Evolutionary conservation across 1,140 invertebrate genomes (phyloP).

Genomic region (Aleiodes sp.): DNA sequence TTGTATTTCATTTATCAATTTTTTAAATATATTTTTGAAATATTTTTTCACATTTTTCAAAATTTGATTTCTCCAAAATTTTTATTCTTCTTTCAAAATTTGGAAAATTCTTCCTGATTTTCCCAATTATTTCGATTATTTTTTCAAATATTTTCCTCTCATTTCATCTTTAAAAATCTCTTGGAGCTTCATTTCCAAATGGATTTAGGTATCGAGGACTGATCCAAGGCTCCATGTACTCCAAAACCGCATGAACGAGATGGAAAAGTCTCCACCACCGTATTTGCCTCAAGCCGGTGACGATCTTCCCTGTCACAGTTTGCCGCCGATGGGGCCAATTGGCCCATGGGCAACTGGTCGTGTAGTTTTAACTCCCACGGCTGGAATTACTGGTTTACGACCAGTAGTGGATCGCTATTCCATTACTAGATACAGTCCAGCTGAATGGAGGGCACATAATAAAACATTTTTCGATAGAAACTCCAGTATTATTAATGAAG

Average conservation of each 20-base stretch:
- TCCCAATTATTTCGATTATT: conserved; percentile 39
- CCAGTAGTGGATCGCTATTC: conserved; percentile 79
- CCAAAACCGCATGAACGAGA: neutral
- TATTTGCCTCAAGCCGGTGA: conserved; percentile 70
- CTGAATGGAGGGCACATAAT: conserved; percentile 76
- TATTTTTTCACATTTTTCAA: too few relatives aligned
- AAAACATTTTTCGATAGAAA: conserved; percentile 68
- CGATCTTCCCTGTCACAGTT: conserved; percentile 59
- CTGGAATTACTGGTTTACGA: conserved; percentile 74
- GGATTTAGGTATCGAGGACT: neutral
- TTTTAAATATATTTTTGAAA: too few relatives aligned
- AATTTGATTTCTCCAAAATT: too few relatives aligned
- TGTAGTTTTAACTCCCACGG: conserved; percentile 74
- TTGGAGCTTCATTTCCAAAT: too few relatives aligned
- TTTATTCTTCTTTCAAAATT: neutral
- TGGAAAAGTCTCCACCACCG: conserved; percentile 50
- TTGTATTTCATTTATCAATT: too few relatives aligned
- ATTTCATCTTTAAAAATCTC: too few relatives aligned
- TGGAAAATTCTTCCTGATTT: conserved; percentile 9
- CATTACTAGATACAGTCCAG: conserved; percentile 73
- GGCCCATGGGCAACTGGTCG: conserved; percentile 77
- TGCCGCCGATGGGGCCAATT: conserved; percentile 62
- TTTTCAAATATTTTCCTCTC: neutral
- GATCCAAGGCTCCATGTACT: neutral
- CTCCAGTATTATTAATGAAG: conserved; percentile 42